Percentiles rank a stretch among this genome's conserved stretches.
Conservation (phyloP, 2,888 invertebrate genomes). For the Vanessa cardui region DNA sequence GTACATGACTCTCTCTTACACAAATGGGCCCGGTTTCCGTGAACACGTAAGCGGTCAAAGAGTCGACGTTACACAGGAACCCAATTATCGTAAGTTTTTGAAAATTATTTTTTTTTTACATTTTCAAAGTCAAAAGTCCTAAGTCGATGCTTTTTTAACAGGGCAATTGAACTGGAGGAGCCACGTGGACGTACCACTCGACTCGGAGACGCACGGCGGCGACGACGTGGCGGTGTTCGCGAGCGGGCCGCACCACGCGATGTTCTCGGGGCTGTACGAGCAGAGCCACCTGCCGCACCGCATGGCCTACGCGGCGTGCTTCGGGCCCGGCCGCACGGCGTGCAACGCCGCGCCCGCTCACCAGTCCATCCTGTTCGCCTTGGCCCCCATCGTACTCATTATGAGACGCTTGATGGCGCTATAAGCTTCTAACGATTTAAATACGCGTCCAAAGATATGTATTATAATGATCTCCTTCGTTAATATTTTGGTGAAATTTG, state of each 20-base stretch:
- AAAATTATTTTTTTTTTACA: no score
- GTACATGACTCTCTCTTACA: slow-evolving; percentile 82
- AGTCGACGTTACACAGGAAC: slow-evolving; percentile 59
- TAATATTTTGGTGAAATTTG: no score
- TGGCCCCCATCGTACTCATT: not conserved
- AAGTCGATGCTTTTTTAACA: slow-evolving; percentile 31
- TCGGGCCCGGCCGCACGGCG: slow-evolving; percentile 78
- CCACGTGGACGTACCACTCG: slow-evolving; percentile 80
- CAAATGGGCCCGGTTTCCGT: slow-evolving; percentile 82
- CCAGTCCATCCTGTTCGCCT: not conserved
- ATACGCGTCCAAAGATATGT: no score
- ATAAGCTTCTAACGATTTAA: no score
- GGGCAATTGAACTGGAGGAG: slow-evolving; percentile 50
- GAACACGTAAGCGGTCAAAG: slow-evolving; percentile 54
- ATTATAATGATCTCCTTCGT: no score
- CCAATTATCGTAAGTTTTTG: slow-evolving; percentile 41
- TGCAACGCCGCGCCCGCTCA: slow-evolving; percentile 20
- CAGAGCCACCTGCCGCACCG: slow-evolving; percentile 90
- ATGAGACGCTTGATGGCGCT: slow-evolving; percentile 35
- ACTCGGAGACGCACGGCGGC: slow-evolving; percentile 87
- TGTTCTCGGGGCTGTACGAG: slow-evolving; percentile 89
- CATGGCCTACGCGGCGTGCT: slow-evolving; percentile 87
- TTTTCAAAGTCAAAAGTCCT: not conserved
- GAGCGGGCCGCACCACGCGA: slow-evolving; percentile 86
- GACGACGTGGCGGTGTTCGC: slow-evolving; percentile 91